Evolutionary conservation across 1,140 invertebrate genomes (phyloP).

Genomic region (Lasioglossum baleicum): DNA sequence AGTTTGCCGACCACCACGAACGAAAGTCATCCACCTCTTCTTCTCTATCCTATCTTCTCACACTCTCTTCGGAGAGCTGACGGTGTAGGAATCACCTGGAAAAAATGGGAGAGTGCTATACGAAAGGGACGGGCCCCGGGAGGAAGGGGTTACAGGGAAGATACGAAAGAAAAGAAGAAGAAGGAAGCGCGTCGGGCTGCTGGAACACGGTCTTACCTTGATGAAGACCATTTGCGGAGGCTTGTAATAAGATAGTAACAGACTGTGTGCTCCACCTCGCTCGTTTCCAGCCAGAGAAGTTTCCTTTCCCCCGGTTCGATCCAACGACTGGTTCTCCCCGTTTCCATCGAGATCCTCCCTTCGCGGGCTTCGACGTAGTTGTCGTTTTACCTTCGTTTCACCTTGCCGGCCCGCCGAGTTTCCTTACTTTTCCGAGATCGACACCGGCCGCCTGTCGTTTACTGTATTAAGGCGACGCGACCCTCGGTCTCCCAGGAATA

Average conservation of each 20-base stretch:
- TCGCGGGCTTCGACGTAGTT: background rate
- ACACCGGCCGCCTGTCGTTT: background rate
- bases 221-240: conserved; percentile 70
- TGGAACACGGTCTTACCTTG: conserved; percentile 61
- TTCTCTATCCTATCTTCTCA: background rate
- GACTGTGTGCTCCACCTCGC: conserved; percentile 41
- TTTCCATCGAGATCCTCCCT: background rate
- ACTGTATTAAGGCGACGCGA: conserved; percentile 14
- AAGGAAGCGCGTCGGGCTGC: conserved; percentile 41
- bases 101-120: conserved; percentile 1
- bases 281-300: conserved; percentile 37
- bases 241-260: conserved; percentile 69
- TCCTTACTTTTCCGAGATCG: conserved; percentile 24
- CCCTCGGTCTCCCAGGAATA: conserved; percentile 23
- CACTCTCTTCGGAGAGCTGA: background rate
- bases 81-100: conserved; percentile 6
- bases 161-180: conserved; percentile 1
- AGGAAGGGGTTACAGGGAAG: background rate
- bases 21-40: conserved; percentile 43
- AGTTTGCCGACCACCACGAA: background rate
- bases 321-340: background rate
- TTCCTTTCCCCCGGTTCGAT: conserved; percentile 15
- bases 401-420: conserved; percentile 5
- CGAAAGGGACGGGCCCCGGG: background rate
- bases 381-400: conserved; percentile 6